Percentiles rank a stretch among this genome's conserved stretches.
Evolutionary conservation across 2,113 vertebrate species (phyloP).

Genomic region (Herpetotheres cachinnans): DNA sequence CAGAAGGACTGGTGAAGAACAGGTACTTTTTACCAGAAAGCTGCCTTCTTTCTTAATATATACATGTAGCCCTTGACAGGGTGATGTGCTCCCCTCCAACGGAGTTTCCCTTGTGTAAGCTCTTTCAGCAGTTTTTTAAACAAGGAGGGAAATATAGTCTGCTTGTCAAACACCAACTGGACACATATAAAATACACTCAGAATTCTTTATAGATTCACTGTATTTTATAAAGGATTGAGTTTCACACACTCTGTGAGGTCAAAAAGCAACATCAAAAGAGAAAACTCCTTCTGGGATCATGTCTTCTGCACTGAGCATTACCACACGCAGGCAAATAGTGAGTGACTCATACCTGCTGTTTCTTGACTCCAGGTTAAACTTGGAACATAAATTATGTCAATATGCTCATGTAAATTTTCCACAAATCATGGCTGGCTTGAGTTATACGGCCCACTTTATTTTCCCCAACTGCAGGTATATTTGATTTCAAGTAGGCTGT

Average conservation of each 20-base stretch:
- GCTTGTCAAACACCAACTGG: slow-evolving; percentile 62
- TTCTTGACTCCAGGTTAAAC: slow-evolving; percentile 61
- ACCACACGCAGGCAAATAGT: slow-evolving; percentile 17
- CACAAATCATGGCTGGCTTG: slow-evolving; percentile 24
- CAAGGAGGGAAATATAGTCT: slow-evolving; percentile 1
- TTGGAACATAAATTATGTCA: slow-evolving; percentile 61
- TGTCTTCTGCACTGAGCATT: slow-evolving; percentile 46
- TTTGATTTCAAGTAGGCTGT: slow-evolving; percentile 62
- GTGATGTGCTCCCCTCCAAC: neutral
- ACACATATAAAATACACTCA: slow-evolving; percentile 52
- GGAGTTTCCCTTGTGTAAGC: neutral
- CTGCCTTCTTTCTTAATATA: neutral
- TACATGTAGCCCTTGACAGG: neutral
- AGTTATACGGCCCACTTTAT: slow-evolving; percentile 37
- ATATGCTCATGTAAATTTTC: slow-evolving; percentile 57
- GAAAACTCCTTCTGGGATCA: slow-evolving; percentile 57
- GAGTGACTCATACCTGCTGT: slow-evolving; percentile 52
- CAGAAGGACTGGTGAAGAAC: neutral
- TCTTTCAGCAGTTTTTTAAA: slow-evolving; percentile 27
- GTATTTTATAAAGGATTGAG: slow-evolving; percentile 61
- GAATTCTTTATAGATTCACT: slow-evolving; percentile 27
- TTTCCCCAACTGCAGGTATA: slow-evolving; percentile 50
- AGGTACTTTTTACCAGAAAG: neutral
- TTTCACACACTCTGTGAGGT: slow-evolving; percentile 68
- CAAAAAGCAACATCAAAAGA: slow-evolving; percentile 75